A percentile compares a stretch with the other conserved stretches of the same genome.
These are phyloP conservation scores for Drosophila subpulchrella DNA, from an alignment of 1,140 invertebrate genomes.

Conservation along the genomic window DNA sequence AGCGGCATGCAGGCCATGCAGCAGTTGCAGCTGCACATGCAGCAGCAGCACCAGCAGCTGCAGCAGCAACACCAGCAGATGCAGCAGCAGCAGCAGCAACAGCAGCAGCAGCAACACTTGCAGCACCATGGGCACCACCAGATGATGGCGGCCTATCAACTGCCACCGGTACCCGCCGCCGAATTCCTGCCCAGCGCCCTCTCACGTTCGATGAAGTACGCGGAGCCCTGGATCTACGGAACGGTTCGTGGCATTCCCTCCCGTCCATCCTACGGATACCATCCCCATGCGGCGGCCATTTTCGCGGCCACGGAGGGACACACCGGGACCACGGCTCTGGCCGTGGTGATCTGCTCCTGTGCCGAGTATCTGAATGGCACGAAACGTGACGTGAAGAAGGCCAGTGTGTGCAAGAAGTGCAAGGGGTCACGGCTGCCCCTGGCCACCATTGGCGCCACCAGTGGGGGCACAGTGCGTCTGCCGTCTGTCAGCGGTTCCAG, in stretches of 20 bases:
- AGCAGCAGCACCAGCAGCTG: constrained; percentile 50
- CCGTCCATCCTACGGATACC: constrained; percentile 84
- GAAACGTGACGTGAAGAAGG: constrained; percentile 89
- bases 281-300: constrained; percentile 86
- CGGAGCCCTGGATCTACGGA: constrained; percentile 92
- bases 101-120: constrained; percentile 57
- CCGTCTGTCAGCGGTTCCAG: constrained; percentile 84
- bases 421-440: constrained; percentile 89
- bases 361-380: constrained; percentile 90
- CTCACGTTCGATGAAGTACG: constrained; percentile 93
- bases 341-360: constrained; percentile 91
- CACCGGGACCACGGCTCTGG: constrained; percentile 84
- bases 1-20: constrained; percentile 71
- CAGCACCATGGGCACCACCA: constrained; percentile 55
- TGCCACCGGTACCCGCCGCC: constrained; percentile 60
- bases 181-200: constrained; percentile 86
- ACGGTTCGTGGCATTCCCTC: constrained; percentile 87
- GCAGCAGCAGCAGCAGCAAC: constrained; percentile 48
- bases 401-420: constrained; percentile 91
- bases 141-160: constrained; percentile 56
- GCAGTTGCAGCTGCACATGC: constrained; percentile 69
- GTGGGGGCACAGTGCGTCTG: constrained; percentile 86
- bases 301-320: constrained; percentile 75
- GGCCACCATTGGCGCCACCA: constrained; percentile 85
- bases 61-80: constrained; percentile 41